phyloP scores from a whole-genome alignment of 2,113 vertebrate species.

The Lethenteron reissneri region DNA sequence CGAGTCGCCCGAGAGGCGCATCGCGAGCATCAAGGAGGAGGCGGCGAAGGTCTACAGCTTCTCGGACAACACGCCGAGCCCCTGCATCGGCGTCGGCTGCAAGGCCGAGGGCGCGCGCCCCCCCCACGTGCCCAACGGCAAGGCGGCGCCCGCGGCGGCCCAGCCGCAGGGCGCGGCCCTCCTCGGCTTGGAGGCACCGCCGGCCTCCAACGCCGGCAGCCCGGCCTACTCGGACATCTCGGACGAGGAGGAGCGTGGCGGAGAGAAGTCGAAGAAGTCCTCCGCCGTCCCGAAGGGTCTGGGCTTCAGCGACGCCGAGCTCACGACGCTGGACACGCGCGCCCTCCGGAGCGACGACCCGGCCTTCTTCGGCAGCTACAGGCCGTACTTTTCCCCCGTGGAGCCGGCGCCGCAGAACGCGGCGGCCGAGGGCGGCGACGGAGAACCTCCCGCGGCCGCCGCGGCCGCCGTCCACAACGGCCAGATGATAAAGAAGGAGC shows the following conservation, averaged over 20 bases:
- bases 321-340: slow-evolving; percentile 1
- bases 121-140: slow-evolving; percentile 39
- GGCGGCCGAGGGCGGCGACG: no score
- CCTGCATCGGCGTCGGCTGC: slow-evolving; percentile 75
- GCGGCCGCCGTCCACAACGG: no score
- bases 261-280: slow-evolving; percentile 41
- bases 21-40: slow-evolving; percentile 93
- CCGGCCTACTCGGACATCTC: slow-evolving; percentile 95
- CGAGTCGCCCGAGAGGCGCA: slow-evolving; percentile 78
- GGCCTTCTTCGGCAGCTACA: neutral
- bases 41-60: slow-evolving; percentile 98
- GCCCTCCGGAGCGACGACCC: slow-evolving; percentile 2
- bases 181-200: slow-evolving; percentile 20
- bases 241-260: slow-evolving; percentile 71
- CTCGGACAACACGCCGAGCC: slow-evolving; percentile 92
- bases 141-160: slow-evolving; percentile 54
- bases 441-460: no score
- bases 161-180: slow-evolving; percentile 71
- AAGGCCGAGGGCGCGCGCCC: slow-evolving; percentile 44
- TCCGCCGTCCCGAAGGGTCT: neutral
- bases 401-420: no score
- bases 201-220: slow-evolving; percentile 62
- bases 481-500: no score
- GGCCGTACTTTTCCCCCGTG: slow-evolving; percentile 2
- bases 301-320: neutral